These are phyloP conservation scores for Scolopax rusticola DNA, from an alignment of 2,797 vertebrate species.

Conservation along the genomic window DNA sequence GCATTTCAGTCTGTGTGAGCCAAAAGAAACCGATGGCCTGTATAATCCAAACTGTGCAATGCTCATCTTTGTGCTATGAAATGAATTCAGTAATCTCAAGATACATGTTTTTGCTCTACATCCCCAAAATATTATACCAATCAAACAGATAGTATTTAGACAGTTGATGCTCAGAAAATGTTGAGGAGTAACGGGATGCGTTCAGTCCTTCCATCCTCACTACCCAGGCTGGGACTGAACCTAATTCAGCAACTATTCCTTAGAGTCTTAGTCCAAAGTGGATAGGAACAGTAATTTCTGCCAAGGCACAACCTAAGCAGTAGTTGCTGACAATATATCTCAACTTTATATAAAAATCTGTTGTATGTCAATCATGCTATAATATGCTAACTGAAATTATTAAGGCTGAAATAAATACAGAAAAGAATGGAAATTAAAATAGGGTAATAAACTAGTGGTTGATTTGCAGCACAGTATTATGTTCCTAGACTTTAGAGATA, in stretches of 20 bases:
- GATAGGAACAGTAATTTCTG: neutral
- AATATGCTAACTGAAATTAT: neutral
- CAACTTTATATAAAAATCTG: neutral
- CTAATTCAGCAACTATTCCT: neutral
- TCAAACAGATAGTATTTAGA: neutral
- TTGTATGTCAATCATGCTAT: neutral
- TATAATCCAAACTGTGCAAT: neutral
- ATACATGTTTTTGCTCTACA: neutral
- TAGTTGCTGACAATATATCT: neutral
- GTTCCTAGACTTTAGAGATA: neutral
- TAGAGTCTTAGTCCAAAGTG: neutral
- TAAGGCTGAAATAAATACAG: neutral
- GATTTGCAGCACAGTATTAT: neutral
- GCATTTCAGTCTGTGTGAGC: neutral
- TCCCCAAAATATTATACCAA: neutral
- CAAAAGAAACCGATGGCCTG: neutral
- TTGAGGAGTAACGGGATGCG: neutral
- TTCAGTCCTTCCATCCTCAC: neutral
- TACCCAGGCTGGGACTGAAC: neutral
- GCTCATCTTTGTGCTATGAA: neutral
- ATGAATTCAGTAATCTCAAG: neutral
- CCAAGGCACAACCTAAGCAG: neutral
- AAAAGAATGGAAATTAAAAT: neutral
- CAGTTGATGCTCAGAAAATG: neutral
- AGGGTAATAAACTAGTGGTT: neutral